phyloP scores from a whole-genome alignment of 2,888 invertebrate genomes.

The Phasia obesa region DNA sequence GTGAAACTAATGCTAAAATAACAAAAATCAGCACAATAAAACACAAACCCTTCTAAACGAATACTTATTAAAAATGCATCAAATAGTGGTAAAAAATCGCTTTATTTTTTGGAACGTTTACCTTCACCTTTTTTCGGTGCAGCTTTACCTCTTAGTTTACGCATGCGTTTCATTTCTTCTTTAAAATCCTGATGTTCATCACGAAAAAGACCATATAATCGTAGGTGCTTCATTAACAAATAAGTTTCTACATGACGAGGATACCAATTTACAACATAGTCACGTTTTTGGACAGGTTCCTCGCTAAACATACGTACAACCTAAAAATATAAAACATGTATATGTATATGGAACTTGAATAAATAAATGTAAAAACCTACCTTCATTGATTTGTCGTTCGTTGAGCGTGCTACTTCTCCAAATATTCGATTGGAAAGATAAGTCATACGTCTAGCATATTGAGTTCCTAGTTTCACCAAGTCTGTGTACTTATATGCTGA shows the following conservation, averaged over 20 bases:
- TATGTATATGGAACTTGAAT: not conserved
- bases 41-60: not conserved
- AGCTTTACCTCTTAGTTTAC: constrained; percentile 90
- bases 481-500: constrained; percentile 85
- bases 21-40: not conserved
- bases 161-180: constrained; percentile 91
- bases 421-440: constrained; percentile 93
- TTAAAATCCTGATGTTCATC: constrained; percentile 95
- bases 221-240: constrained; percentile 87
- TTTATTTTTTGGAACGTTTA: constrained; percentile 80
- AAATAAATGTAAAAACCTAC: constrained; percentile 59
- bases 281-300: constrained; percentile 88
- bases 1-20: not conserved
- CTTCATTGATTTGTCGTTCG: constrained; percentile 90
- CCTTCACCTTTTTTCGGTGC: constrained; percentile 84
- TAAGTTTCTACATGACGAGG: constrained; percentile 92
- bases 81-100: not conserved
- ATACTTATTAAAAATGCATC: not conserved
- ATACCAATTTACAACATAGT: constrained; percentile 91
- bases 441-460: constrained; percentile 93
- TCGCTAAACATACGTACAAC: constrained; percentile 89
- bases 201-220: constrained; percentile 90
- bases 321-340: constrained; percentile 58
- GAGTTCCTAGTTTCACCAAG: constrained; percentile 87
- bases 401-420: constrained; percentile 91